Percentiles rank a stretch among this genome's conserved stretches.
Conservation (phyloP, 2,113 vertebrate species). For the Daubentonia madagascariensis region DNA sequence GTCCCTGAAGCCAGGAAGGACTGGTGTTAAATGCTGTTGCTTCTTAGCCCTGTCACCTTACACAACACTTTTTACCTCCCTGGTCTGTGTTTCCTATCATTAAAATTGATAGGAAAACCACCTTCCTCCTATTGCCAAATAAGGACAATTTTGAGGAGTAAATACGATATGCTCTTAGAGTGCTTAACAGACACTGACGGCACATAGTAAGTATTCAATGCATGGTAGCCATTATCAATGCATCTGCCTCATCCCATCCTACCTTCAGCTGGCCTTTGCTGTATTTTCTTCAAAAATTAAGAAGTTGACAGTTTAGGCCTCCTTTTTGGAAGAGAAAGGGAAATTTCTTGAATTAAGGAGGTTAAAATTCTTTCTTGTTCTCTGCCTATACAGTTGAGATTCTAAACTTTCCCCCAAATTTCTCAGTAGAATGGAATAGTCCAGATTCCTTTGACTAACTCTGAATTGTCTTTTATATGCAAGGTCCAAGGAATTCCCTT, state of each 20-base stretch:
- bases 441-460: background rate
- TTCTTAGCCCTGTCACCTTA: background rate
- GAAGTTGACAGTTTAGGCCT: background rate
- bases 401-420: background rate
- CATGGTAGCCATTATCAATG: no score
- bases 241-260: fast-evolving
- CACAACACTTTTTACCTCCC: no score
- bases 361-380: background rate
- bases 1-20: background rate
- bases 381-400: background rate
- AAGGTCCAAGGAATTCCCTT: background rate
- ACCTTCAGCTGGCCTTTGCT: background rate
- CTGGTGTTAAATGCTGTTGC: background rate
- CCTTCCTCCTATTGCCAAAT: background rate
- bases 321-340: background rate
- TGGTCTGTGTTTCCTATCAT: background rate
- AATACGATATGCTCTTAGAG: background rate
- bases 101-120: background rate
- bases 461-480: background rate
- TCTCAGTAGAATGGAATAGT: background rate
- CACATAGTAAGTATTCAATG: fast-evolving
- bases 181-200: background rate
- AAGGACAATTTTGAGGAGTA: background rate
- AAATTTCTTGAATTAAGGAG: background rate
- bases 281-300: background rate